Conservation (phyloP, 1,140 invertebrate species). For the Chironomus striatipennis region DNA sequence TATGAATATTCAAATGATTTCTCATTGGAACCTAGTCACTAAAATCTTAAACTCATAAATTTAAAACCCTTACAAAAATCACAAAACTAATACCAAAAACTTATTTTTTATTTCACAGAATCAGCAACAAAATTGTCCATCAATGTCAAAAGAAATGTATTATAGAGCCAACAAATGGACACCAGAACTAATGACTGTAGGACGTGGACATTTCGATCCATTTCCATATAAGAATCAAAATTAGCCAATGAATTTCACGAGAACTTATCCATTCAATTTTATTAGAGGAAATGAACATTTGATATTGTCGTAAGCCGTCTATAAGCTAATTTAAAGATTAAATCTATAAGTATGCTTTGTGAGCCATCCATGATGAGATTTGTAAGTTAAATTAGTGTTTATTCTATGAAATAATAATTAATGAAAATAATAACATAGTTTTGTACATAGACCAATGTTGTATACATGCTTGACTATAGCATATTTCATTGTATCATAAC, state of each 20-base stretch:
- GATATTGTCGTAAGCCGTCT: conserved; percentile 19
- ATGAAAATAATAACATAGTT: not conserved
- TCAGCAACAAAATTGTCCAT: conserved; percentile 52
- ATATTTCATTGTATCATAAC: no score
- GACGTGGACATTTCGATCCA: conserved; percentile 17
- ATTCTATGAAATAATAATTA: not conserved
- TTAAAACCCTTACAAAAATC: no score
- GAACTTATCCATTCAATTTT: not conserved
- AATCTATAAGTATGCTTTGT: not conserved
- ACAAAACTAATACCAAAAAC: no score
- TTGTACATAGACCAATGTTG: not conserved
- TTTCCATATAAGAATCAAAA: conserved; percentile 4
- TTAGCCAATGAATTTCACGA: not conserved
- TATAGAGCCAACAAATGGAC: conserved; percentile 44
- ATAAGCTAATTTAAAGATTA: not conserved
- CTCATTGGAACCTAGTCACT: no score
- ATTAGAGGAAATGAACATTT: conserved; percentile 15
- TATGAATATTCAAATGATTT: no score
- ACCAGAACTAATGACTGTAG: conserved; percentile 28
- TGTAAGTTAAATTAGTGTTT: not conserved
- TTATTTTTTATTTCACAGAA: no score
- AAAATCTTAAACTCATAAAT: no score
- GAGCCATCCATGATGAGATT: not conserved
- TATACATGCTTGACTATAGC: no score
- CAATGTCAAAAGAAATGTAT: conserved; percentile 63